Base-by-base conservation (phyloP, 2,113 vertebrate species). In the Hyaena hyaena region DNA sequence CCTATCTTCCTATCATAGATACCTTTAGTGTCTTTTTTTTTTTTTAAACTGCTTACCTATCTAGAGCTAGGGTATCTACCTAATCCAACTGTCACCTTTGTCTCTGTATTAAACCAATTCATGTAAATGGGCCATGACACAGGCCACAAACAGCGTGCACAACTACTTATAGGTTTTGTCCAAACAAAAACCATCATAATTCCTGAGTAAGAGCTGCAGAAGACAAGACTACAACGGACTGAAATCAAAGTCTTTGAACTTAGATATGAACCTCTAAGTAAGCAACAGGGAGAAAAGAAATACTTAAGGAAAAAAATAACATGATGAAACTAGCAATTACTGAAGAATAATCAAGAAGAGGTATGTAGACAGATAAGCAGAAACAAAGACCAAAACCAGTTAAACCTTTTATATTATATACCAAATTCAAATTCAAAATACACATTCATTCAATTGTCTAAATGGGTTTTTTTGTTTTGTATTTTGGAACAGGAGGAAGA, bases 261-360 rank as follows among this genome's bases (percentile, higher is more conserved):
- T 39, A 84, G 21, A 43, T 53, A 65, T 7, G 11, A 68, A 65
- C 21, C 31, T 90, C 10, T 73, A 65, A 10, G 76, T 35, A 66
- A 85, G 26, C 11, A 84, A 58, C 1, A 33, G 33, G 10, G 7
- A 6, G 10, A 21, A 76, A 71, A 81, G 11, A 80, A 88, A 69
- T 26, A 89, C 39, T 61, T 81, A 88, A 74, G 69, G 50, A 7
- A 74, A 33, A 77, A 95, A 43, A 53, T 17, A 85, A 43, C 4
- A 45, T 31, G 55, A 65, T n/a, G 63, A 87, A 97, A 79, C 21
- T 58, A 90, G 53, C 12, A 92, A 77, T 90, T 53, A 81, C 69
- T n/a, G 26, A 85, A 76, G 24, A 71, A 50, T 43, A 61, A 90
- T 31, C 31, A 90, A 35, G 50, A 94, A 93, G 85, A 94, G 10